A percentile compares a stretch with the other conserved stretches of the same genome.
Evolutionary conservation across 2,888 invertebrate species (phyloP).

Genomic region (Spialia ferax): DNA sequence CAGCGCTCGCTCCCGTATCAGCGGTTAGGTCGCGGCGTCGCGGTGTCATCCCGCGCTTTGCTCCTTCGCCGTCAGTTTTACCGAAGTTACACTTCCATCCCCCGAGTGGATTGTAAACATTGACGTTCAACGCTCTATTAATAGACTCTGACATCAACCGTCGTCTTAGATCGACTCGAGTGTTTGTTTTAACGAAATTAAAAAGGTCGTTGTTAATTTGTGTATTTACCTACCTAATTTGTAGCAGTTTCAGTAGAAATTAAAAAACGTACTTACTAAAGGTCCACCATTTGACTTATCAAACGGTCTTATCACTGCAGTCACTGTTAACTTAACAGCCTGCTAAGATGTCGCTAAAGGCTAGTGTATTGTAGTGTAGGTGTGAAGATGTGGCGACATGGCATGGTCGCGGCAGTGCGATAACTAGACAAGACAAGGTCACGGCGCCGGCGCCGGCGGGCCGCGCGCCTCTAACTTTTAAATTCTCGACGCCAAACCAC

Average conservation of each 20-base stretch:
- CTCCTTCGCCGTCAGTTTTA: slow-evolving; percentile 31
- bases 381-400: slow-evolving; percentile 2
- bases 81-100: slow-evolving; percentile 55
- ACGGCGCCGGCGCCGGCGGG: slow-evolving; percentile 80
- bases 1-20: slow-evolving; percentile 80
- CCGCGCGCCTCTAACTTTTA: slow-evolving; percentile 74
- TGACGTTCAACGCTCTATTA: slow-evolving; percentile 72
- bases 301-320: not conserved
- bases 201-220: slow-evolving; percentile 48
- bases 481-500: slow-evolving; percentile 67
- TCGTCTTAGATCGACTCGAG: slow-evolving; percentile 61
- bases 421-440: slow-evolving; percentile 85
- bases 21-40: slow-evolving; percentile 60
- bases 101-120: slow-evolving; percentile 72
- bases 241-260: not conserved
- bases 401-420: slow-evolving; percentile 25
- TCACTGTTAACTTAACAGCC: not conserved
- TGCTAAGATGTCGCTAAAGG: too few relatives aligned
- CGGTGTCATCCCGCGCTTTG: slow-evolving; percentile 59
- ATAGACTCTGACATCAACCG: slow-evolving; percentile 75
- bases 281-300: not conserved
- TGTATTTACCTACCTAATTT: too few relatives aligned
- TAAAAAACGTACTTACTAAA: not conserved
- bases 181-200: slow-evolving; percentile 60
- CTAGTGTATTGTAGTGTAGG: not conserved